Conservation (phyloP, 2,888 invertebrate species). For the Apantesis nais region DNA sequence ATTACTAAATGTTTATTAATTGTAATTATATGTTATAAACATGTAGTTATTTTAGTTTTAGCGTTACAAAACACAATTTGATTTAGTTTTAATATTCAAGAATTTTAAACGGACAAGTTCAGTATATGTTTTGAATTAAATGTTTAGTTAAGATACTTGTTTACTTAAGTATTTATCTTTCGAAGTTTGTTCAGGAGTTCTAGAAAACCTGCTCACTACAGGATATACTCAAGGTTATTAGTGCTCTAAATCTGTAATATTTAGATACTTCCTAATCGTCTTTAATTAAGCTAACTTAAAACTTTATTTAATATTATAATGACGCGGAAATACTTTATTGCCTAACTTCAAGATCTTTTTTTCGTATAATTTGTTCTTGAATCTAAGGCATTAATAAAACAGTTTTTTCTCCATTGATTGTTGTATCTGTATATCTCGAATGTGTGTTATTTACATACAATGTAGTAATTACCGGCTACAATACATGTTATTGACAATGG, state of each 20-base stretch:
- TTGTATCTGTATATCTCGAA: constrained; percentile 30
- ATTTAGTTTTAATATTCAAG: not conserved
- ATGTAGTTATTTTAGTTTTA: not conserved
- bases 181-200: not conserved
- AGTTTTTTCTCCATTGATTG: constrained; percentile 21
- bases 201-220: not conserved
- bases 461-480: constrained; percentile 38
- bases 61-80: not conserved
- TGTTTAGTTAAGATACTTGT: not conserved
- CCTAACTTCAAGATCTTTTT: not conserved
- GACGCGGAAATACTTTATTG: constrained; percentile 7
- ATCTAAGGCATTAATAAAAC: constrained; percentile 1
- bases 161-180: not conserved
- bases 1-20: not conserved
- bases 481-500: constrained; percentile 26
- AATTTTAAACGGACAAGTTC: not conserved
- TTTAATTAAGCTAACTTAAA: not conserved
- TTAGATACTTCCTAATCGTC: not conserved
- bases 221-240: constrained; percentile 2
- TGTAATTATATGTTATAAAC: not conserved
- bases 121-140: not conserved
- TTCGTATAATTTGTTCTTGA: constrained; percentile 4
- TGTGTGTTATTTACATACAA: constrained; percentile 46
- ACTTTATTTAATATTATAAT: not conserved
- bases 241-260: not conserved